A percentile compares a stretch with the other conserved stretches of the same genome.
Conservation (phyloP, 2,113 vertebrate species). For the Chlorodrepanis virens region DNA sequence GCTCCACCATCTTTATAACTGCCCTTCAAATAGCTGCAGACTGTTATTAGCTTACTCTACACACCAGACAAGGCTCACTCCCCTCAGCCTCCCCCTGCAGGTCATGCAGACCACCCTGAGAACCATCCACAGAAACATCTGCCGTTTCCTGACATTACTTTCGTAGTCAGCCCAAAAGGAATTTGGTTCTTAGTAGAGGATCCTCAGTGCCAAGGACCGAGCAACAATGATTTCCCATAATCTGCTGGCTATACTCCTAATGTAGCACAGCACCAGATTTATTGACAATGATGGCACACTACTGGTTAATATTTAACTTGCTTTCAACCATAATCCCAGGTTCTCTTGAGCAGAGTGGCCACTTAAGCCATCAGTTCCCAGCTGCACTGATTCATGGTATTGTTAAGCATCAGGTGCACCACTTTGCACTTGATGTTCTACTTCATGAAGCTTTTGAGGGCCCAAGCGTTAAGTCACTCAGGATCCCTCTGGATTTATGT, state of each 20-base stretch:
- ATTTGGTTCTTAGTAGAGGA: accelerated
- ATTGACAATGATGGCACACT: background rate
- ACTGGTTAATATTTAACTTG: background rate
- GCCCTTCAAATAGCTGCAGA: background rate
- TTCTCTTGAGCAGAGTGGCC: background rate
- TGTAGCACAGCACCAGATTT: background rate
- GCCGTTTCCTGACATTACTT: background rate
- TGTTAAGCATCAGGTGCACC: background rate
- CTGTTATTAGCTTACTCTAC: background rate
- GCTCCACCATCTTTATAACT: background rate
- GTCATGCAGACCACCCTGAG: background rate
- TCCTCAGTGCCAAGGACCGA: background rate
- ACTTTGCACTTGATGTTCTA: background rate
- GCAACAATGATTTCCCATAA: background rate
- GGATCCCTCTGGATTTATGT: background rate
- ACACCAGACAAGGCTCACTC: background rate
- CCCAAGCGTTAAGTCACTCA: background rate
- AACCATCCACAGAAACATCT: background rate
- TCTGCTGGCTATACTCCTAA: background rate
- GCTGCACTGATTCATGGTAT: background rate
- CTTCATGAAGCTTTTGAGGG: background rate
- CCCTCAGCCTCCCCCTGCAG: background rate
- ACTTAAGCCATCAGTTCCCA: background rate
- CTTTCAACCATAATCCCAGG: background rate
- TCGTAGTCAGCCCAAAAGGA: background rate